Evolutionary conservation across 2,113 vertebrate genomes (phyloP).

Genomic region (Pseudonaja textilis): DNA sequence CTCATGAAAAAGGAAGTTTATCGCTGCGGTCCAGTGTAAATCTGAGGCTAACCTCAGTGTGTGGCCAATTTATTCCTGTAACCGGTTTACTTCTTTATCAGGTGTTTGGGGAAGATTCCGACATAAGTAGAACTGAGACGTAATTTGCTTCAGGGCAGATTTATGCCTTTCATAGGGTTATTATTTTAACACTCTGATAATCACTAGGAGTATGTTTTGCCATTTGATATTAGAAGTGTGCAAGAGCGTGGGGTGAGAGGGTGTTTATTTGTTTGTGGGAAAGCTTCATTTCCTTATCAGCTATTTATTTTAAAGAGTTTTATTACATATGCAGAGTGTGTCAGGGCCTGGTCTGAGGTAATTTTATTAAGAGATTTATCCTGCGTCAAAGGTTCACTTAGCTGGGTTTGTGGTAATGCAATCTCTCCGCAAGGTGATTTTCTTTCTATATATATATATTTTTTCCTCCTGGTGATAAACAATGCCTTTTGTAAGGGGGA

Average conservation of each 20-base stretch:
- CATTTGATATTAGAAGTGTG: conserved; percentile 65
- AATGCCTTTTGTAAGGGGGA: conserved; percentile 15
- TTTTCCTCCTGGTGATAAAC: conserved; percentile 49
- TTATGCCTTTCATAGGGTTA: conserved; percentile 59
- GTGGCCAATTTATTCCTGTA: conserved; percentile 74
- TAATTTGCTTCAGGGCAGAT: conserved; percentile 62
- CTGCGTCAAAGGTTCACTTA: conserved; percentile 56
- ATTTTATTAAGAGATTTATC: conserved; percentile 69
- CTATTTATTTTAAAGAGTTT: conserved; percentile 56
- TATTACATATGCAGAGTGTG: conserved; percentile 59
- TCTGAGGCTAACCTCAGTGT: conserved; percentile 69
- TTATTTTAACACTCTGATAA: conserved; percentile 66
- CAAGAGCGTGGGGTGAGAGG: conserved; percentile 5
- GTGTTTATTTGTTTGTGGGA: conserved; percentile 58
- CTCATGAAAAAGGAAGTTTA: conserved; percentile 74
- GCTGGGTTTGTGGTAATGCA: conserved; percentile 44
- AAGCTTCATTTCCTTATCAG: conserved; percentile 62
- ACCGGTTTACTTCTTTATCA: conserved; percentile 72
- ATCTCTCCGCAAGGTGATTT: conserved; percentile 62
- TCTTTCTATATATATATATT: conserved; percentile 37
- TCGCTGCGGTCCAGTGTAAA: conserved; percentile 64
- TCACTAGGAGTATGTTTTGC: conserved; percentile 64
- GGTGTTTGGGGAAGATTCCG: conserved; percentile 63
- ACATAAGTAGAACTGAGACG: conserved; percentile 56
- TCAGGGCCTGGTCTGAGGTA: conserved; percentile 44